Evolutionary conservation across 35 echinoderm and acorn worm genomes (phyloP), one percentile per base, ranked within the genome.

Genomic region (Ptychodera flava): DNA sequence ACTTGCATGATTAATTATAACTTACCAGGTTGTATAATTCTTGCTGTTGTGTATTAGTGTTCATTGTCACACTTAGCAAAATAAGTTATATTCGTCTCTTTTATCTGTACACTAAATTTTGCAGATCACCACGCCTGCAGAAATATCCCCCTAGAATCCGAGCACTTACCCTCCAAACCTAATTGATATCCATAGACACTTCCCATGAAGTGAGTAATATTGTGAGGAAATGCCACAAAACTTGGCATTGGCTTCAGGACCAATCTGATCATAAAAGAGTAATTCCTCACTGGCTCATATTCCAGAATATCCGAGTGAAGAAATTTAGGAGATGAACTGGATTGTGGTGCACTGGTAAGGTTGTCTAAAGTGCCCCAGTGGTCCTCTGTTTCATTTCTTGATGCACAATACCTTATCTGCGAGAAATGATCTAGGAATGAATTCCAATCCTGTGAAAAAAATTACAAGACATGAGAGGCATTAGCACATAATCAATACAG

Each of bases 371-470:
- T 64, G 22, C 45, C 22, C 45, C 45, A 64, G 45, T 64, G 45
- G 45, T 64, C 45, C 6, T 64, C 79, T 32, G 91, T 89, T 30
- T 84, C 86, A 80, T 92, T 92, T 29, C 82, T 22, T 28, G 78
- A 16, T 30, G 88, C 75, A 82, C 91, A 92, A 28, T 88, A 92
- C 16, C 88, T 81, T 16, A 85, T 35, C 16, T 33, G 37, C 10
- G 87, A 89, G 36, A 92, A 92, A 30, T 88, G 86, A 28, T 85
- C 81, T 29, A 92, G 77, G 35, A 92, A 89, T 36, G 81, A 29
- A 35, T 92, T 92, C 91, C 91, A 92, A 34, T 92, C 91, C 91
- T 92, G 78, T 1, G 85, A 31, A 90, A 36, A 77, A 79, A 33
- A 16, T 33, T 82, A 64, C 29, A 82, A 88, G 14, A 0, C 78